Conservation (phyloP, 2,888 invertebrate species). For the Coleophora deauratella region DNA sequence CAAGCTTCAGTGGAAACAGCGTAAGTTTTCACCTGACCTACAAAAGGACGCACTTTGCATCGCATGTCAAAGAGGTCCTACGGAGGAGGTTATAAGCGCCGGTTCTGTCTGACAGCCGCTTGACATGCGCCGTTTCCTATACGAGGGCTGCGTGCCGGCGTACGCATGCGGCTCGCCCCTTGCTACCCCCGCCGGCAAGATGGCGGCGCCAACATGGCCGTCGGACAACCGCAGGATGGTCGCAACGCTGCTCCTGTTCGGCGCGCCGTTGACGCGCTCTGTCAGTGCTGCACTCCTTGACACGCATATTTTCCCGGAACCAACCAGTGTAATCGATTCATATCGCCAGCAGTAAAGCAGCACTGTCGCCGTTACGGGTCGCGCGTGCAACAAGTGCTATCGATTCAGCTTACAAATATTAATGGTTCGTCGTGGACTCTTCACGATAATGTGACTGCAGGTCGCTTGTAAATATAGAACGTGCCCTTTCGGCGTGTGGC, state of each 20-base stretch:
- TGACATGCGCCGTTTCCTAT: constrained; percentile 55
- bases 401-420: constrained; percentile 19
- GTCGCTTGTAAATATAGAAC: constrained; percentile 63
- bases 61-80: constrained; percentile 41
- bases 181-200: constrained; percentile 66
- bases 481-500: constrained; percentile 61
- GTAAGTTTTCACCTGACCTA: constrained; percentile 59
- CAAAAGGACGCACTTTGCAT: constrained; percentile 49
- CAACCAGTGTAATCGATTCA: constrained; percentile 48
- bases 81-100: constrained; percentile 32
- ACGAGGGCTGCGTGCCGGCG: constrained; percentile 59
- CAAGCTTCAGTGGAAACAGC: constrained; percentile 58
- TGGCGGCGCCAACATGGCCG: constrained; percentile 74
- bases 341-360: constrained; percentile 36
- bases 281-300: constrained; percentile 51
- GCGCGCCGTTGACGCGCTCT: constrained; percentile 58
- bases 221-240: constrained; percentile 71
- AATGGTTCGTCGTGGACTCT: too few relatives aligned
- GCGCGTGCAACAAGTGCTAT: constrained; percentile 71
- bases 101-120: constrained; percentile 30
- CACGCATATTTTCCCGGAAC: constrained; percentile 46
- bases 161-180: constrained; percentile 69
- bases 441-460: constrained; percentile 57
- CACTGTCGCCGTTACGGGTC: constrained; percentile 35
- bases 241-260: constrained; percentile 58